Evolutionary conservation across 2,797 vertebrate genomes (phyloP), one percentile per base, ranked within the genome.

Genomic region (Danio albolineatus): DNA sequence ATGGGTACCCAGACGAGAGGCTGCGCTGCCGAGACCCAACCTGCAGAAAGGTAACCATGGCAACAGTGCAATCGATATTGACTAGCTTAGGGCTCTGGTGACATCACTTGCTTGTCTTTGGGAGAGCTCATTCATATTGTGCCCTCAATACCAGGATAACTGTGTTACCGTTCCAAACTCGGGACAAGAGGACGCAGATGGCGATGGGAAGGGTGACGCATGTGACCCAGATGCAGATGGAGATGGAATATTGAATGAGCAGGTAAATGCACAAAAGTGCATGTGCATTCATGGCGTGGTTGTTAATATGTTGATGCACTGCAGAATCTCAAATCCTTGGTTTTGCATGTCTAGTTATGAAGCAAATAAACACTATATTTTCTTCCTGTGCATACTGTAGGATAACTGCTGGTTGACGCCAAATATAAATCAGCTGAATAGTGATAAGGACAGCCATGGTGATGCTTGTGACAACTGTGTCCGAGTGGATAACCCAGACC

Each of bases 381-480:
- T 28, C 16, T 64, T 17, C 44, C 16, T 69, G 17, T 75, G 38
- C 57, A 64, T 60, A 21, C 19, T 83, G 44, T 86, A 99, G 98
- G 98, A 99, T 87, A 99, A 99, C 91, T 99, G 98, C 91, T 92
- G 96, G 88, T 90, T 98, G 71, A 95, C 89, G 85, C 90, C 94
- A 54, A 99, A 99, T 6, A 71, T 98, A 88, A 95, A 98, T 86
- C 98, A 99, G 90, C 94, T 86, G 89, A 99, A 99, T 74, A 95
- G 90, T 0, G 98, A 99, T 73, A 96, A 96, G 88, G 98, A 99
- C 89, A 94, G 93, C 88, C 97, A 98, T 1, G 98, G 98, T 0
- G 96, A 99, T n/a, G 96, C 97, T 66, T 99, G 98, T 80, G 98
- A 99, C 82, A 99, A 99, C 89, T 99, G 98, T 39, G 92, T 90